Base-by-base conservation (phyloP, 2,888 invertebrate species). In the Vanessa cardui region DNA sequence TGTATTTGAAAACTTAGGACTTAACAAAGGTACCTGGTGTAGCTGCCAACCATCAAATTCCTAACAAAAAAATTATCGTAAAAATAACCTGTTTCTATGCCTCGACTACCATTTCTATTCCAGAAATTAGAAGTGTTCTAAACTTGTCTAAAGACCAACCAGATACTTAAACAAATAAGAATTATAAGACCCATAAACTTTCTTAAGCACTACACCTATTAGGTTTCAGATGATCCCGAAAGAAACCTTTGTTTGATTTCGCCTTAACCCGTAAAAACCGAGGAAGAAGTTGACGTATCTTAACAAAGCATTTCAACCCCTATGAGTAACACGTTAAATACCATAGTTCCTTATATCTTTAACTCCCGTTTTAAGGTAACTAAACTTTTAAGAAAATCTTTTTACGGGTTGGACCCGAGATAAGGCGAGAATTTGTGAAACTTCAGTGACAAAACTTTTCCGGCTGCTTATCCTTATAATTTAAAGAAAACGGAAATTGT, bases 371-470 rank as follows among this genome's bases (percentile, higher is more conserved):
- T 56, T 56, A 56, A 39, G 66, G 66, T 68, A 59, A 63, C 58
- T 66, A 45, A 62, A 26, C 45, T 50, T 66, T 61, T 21, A 61
- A 63, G n/a, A 56, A 59, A 64, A 62, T 70, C 69, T 66, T 69
- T 69, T 69, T 66, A 64, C 62, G 66, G 60, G 63, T 58, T 65
- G 58, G 59, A 64, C 60, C 62, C 61, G 56, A 67, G 67, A 73
- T 65, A 67, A 46, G 58, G 54, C 63, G 59, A 54, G 54, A 66
- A 68, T 64, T 66, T 66, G 59, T 64, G 46, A 60, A 71, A 69
- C 64, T 71, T 59, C 26, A 59, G 56, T 68, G 63, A 56, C 50
- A 56, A 61, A 68, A 68, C 56, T 66, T 66, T 49, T 64, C 56
- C 50, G 63, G 44, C 60, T 62, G 62, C 63, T 63, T 62, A 59